Evolutionary conservation across 2,797 vertebrate species (phyloP), one percentile per base, ranked within the genome.

Genomic region (Danio kyathit): DNA sequence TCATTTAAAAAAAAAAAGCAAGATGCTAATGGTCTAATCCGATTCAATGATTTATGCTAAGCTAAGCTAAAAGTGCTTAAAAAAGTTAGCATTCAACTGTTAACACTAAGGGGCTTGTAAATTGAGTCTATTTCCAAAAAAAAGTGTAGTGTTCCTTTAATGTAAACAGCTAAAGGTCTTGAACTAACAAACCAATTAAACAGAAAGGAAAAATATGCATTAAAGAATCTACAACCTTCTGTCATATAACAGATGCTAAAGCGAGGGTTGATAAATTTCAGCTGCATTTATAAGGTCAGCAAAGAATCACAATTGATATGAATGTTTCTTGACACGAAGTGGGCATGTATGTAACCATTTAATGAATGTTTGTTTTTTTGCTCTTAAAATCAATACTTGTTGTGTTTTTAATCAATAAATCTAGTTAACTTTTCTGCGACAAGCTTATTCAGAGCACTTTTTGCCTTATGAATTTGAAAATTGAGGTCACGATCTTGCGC

Each of bases 381-480:
- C 65, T 57, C 44, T 17, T 41, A 66, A 83, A 84, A 83, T 80
- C 77, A 72, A 52, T 79, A 79, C 21, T 13, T 54, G 40, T 71
- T 64, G 17, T 66, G 21, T 46, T 41, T 40, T 60, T 76, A 82
- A 82, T 82, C 82, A 87, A 83, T 81, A 87, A 80, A 77, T 63
- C 64, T 72, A 80, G 72, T 83, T 83, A 81, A 74, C 61, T 74
- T 73, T 48, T 44, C 52, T 54, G 38, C 64, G 43, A 46, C 29
- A 16, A 56, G 21, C 78, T 81, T 66, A 73, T 56, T 64, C 64
- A 60, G 75, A 74, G 59, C 44, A 43, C 29, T 29, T 19, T 51
- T 61, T 48, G 17, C 46, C 48, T 41, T 60, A 29, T 66, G 74
- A 82, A 76, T 85, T 63, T 44, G 43, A 80, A 80, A 83, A 80